Conservation (phyloP, 2,113 vertebrate species). For the Catharus fuscescens region DNA sequence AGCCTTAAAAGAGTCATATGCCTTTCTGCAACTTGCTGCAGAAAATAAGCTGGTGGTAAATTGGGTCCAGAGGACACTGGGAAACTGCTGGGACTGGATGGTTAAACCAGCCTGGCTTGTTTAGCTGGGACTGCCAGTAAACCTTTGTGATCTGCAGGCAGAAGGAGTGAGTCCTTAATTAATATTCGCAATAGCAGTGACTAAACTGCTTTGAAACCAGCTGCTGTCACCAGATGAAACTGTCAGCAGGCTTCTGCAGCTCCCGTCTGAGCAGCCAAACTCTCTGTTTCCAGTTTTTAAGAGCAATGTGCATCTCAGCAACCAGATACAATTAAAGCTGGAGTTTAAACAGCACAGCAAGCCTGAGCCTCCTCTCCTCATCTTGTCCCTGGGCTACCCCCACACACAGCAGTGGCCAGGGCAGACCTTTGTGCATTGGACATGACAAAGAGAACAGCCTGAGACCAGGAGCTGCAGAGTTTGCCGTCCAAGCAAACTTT, state of each 20-base stretch:
- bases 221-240: slow-evolving; percentile 26
- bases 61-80: background rate
- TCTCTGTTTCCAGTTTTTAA: background rate
- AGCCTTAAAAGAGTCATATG: slow-evolving; percentile 6
- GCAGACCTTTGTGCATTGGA: background rate
- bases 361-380: background rate
- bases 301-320: background rate
- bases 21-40: slow-evolving; percentile 47
- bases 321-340: background rate
- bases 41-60: slow-evolving; percentile 19
- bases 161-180: background rate
- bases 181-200: slow-evolving; percentile 7
- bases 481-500: background rate
- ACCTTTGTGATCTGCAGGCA: slow-evolving; percentile 27
- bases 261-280: background rate
- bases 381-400: background rate
- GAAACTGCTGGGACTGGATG: background rate
- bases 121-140: background rate
- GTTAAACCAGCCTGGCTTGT: background rate
- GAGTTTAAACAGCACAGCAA: background rate
- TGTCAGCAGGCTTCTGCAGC: slow-evolving; percentile 25
- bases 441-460: background rate
- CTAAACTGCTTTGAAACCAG: slow-evolving; percentile 34
- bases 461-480: background rate
- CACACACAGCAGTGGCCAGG: background rate